Evolutionary conservation across 1,140 invertebrate species (phyloP).

Genomic region (Drosophila prosaltans): DNA sequence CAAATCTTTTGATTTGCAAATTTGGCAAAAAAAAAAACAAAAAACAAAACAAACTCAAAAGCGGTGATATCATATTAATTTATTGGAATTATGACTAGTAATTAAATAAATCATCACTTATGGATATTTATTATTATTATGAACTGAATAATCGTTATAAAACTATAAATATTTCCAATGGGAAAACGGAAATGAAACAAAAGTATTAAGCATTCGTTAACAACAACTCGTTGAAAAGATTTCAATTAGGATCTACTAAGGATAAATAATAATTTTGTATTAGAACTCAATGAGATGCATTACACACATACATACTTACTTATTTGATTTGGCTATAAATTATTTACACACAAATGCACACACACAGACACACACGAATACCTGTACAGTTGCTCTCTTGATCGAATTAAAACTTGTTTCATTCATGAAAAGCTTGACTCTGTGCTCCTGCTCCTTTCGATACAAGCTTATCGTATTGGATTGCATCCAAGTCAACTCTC

Average conservation of each 20-base stretch:
- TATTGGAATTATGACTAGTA: background rate
- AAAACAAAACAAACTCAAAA: background rate
- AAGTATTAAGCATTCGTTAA: too few species aligned
- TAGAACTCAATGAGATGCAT: too few species aligned
- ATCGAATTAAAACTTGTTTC: background rate
- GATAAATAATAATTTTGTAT: too few species aligned
- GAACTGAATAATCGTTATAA: too few species aligned
- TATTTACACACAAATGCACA: background rate
- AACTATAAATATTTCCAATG: too few species aligned
- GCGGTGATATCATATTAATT: background rate
- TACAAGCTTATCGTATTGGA: constrained; percentile 31
- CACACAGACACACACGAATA: background rate
- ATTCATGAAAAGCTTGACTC: constrained; percentile 1
- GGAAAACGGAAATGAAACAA: too few species aligned
- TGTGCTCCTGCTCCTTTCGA: background rate
- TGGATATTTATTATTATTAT: background rate
- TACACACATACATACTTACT: too few species aligned
- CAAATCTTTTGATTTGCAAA: constrained; percentile 3
- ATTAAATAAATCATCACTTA: background rate
- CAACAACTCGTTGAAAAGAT: too few species aligned
- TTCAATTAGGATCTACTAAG: too few species aligned
- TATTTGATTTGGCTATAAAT: background rate
- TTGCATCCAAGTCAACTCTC: constrained; percentile 13
- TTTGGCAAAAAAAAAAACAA: constrained; percentile 4
- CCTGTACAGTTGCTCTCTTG: constrained; percentile 1